Evolutionary conservation across 1,140 invertebrate species (phyloP).

Genomic region (Drosophila ambigua): DNA sequence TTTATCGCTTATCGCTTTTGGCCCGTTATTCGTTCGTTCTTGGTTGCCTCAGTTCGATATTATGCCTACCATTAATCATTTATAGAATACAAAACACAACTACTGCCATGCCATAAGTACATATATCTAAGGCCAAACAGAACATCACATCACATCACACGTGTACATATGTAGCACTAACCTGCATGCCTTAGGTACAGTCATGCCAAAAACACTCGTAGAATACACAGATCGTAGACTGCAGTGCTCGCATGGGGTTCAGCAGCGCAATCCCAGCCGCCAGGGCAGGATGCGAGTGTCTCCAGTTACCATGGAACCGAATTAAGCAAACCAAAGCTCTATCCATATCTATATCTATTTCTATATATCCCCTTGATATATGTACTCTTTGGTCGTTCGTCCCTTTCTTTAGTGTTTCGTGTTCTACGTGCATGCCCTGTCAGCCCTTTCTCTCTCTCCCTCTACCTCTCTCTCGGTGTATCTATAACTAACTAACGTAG

Average conservation of each 20-base stretch:
- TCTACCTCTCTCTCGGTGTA: not conserved
- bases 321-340: conserved; percentile 24
- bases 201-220: not conserved
- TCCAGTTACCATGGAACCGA: not conserved
- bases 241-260: too few relatives aligned
- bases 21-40: not conserved
- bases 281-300: too few relatives aligned
- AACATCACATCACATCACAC: too few relatives aligned
- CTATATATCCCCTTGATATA: not conserved
- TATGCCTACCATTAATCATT: conserved; percentile 23
- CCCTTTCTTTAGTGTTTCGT: conserved; percentile 21
- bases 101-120: not conserved
- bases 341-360: not conserved
- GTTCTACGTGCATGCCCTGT: conserved; percentile 56
- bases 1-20: conserved; percentile 19
- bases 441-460: conserved; percentile 6
- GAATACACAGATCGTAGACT: too few relatives aligned
- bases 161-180: too few relatives aligned
- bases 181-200: conserved; percentile 1
- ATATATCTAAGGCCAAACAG: conserved; percentile 1
- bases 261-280: too few relatives aligned
- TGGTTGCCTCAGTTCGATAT: not conserved
- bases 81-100: conserved; percentile 2
- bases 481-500: conserved; percentile 17
- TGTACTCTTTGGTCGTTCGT: conserved; percentile 11